Evolutionary conservation across 2,888 invertebrate genomes (phyloP), one percentile per base, ranked within the genome.

Genomic region (Cylindroiulus punctatus): DNA sequence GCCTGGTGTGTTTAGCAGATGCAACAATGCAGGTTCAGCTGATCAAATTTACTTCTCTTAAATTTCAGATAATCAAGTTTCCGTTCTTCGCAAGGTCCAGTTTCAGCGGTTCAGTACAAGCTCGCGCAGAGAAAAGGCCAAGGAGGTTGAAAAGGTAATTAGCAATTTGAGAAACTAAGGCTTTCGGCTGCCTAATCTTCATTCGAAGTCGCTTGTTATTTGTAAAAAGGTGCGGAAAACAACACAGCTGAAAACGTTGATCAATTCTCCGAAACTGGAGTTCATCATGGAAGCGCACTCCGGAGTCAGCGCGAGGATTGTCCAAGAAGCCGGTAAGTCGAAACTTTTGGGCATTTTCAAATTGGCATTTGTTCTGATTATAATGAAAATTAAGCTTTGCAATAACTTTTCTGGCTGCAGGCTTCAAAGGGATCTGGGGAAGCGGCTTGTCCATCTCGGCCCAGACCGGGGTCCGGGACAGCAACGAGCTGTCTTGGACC

Each of bases 401-500:
- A 44, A 44, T 44, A 14, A 36, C 36, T 36, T 8, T 44, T 3
- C 10, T 30, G 10, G 10, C n/a, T 87, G 5, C 36, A 90, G 90
- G 90, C 19, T 90, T 90, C 87, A 88, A 88, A 86, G 91, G 91
- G 10, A 90, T 92, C 47, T 92, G 92, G 92, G 92, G 90, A 0
- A 91, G 91, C 89, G 92, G 92, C 0, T 88, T 92, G 84, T 90
- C 91, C 10, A 90, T 91, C 84, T 91, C 91, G 0, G 91, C 91
- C 0, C 91, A 91, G 88, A 87, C 91, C 85, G 91, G 91, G 0
- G 90, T 92, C 3, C 88, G 92, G 52, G 92, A 91, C 89, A 90
- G 91, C 88, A 92, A 92, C 87, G 92, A 92, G 88, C 91, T 91
- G 0, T 91, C 91, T 0, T 92, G 91, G 91, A 91, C 91, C 0